These are phyloP conservation scores for Calliphora vomitoria DNA, from an alignment of 2,888 invertebrate genomes.

Conservation along the genomic window DNA sequence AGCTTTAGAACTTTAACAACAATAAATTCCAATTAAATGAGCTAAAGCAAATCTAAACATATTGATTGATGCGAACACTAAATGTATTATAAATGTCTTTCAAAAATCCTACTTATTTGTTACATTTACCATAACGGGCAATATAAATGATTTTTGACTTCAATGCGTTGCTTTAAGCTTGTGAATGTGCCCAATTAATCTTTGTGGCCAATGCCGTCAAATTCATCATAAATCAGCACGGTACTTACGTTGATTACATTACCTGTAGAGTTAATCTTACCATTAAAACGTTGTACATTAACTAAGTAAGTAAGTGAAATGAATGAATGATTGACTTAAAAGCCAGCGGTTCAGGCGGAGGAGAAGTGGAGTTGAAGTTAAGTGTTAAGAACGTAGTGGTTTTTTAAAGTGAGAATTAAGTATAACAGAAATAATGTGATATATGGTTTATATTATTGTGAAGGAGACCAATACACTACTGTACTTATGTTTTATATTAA, in stretches of 20 bases:
- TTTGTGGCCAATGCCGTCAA: not conserved
- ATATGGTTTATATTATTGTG: no score
- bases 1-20: no score
- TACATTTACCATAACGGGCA: not conserved
- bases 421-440: no score
- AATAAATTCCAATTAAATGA: no score
- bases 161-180: not conserved
- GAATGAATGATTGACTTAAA: conserved; percentile 23
- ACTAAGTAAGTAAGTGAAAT: not conserved
- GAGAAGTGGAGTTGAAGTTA: not conserved
- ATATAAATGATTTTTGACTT: conserved; percentile 5
- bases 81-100: not conserved
- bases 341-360: not conserved
- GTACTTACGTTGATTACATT: conserved; percentile 1
- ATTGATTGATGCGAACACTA: not conserved
- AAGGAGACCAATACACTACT: no score
- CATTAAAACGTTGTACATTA: not conserved
- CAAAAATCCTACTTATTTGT: not conserved
- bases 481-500: no score
- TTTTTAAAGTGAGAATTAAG: no score
- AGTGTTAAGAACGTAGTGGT: no score
- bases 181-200: conserved; percentile 13
- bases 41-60: no score
- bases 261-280: not conserved
- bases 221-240: conserved; percentile 7